Base-by-base conservation (phyloP, 2,888 invertebrate genomes). In the Cistogaster globosa region DNA sequence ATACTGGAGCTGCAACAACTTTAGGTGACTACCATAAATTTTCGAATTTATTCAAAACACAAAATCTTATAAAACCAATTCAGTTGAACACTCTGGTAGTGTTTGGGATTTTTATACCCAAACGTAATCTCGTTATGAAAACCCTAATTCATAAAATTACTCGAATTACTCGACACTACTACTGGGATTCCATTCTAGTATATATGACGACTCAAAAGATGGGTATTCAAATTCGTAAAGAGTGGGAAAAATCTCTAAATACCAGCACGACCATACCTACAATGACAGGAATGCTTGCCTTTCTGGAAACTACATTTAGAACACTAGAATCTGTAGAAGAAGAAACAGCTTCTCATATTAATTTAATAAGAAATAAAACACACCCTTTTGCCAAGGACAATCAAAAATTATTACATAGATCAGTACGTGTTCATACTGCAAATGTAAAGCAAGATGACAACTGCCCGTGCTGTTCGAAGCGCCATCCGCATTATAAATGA, bases 401-500 rank as follows among this genome's bases (percentile, higher is more conserved):
- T 14, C 16, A 12, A 48, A 14, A 14, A 16, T 26, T 26, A 26
- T 26, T 26, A 26, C 26, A 26, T 26, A 12, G 16, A 48, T 14
- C 16, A 14, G 14, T 48, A n/a, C 45, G 58, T 42, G 26, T 1
- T 26, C 26, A 26, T 26, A 26, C 32, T 22, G 38, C 55, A 6
- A 51, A 4, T 51, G 18, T 18, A 4, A 18, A 53, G 6, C 22
- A 6, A 62, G 32, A 58, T 45, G 65, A 57, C 2, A 57, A 63
- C 55, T 79, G 71, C n/a, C 36, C 26, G 0, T 71, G 71, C 20
- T 79, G 65, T 14, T 3, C 22, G 1, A 79, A 72, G 45, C 63
- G 65, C 0, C 71, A 78, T 32, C 55, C 26, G 0, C 26, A 69
- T 3, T 78, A 78, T 5, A 78, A 84, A 62, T 85, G 81, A 6